Conservation (phyloP, 2,113 vertebrate species). For the Ophiodon elongatus region DNA sequence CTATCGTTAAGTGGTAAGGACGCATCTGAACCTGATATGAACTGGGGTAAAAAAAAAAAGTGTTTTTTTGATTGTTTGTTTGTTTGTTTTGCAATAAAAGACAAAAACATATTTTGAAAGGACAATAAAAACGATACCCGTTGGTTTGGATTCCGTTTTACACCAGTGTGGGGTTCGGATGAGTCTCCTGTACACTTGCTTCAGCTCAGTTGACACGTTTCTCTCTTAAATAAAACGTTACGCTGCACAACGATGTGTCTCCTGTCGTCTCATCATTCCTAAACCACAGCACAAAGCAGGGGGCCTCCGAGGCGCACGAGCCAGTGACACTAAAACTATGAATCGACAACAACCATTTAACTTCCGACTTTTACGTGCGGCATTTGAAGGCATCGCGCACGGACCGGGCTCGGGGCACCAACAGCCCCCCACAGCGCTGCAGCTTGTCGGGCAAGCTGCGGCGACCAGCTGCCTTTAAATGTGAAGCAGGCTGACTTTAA, state of each 20-base stretch:
- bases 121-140: not conserved
- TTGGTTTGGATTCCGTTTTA: not conserved
- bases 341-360: not conserved
- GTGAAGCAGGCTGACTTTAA: not conserved
- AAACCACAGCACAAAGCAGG: not conserved
- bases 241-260: not conserved
- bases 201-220: not conserved
- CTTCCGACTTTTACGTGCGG: not conserved
- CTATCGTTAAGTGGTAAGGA: not conserved
- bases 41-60: not conserved
- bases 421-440: too few species aligned
- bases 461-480: not conserved
- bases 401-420: not conserved
- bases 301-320: not conserved
- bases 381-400: not conserved
- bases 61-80: not conserved
- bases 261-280: not conserved
- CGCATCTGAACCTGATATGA: not conserved
- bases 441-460: not conserved
- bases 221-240: not conserved
- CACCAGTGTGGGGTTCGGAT: not conserved
- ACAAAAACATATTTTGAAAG: not conserved
- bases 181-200: not conserved
- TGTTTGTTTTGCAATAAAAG: not conserved
- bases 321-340: not conserved